A percentile compares a stretch with the other conserved stretches of the same genome.
Conservation (phyloP, 2,797 vertebrate species). For the Alcedo quadribrachys region DNA sequence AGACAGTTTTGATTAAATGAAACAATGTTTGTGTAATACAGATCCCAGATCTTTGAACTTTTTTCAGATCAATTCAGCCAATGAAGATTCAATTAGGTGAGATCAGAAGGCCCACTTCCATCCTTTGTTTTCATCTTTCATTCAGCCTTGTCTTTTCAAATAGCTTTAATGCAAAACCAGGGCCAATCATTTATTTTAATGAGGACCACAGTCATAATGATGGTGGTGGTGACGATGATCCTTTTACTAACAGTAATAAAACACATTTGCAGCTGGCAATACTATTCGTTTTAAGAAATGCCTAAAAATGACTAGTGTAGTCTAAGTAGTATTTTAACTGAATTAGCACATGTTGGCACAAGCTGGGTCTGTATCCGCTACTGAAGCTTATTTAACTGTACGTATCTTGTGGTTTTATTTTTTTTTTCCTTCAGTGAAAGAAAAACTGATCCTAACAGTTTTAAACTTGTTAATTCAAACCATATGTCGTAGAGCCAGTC, state of each 20-base stretch:
- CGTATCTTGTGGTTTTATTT: constrained; percentile 67
- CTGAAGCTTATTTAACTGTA: constrained; percentile 74
- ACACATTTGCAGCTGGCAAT: constrained; percentile 49
- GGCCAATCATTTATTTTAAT: constrained; percentile 73
- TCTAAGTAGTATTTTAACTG: constrained; percentile 50
- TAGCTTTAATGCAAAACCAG: constrained; percentile 65
- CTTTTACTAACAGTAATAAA: constrained; percentile 63
- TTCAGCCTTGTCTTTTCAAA: constrained; percentile 74
- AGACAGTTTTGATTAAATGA: constrained; percentile 82
- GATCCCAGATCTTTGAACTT: constrained; percentile 87
- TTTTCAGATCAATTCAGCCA: constrained; percentile 78
- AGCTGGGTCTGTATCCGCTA: constrained; percentile 66
- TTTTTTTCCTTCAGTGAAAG: constrained; percentile 77
- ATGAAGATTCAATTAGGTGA: constrained; percentile 89
- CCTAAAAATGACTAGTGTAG: not conserved
- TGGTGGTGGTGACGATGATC: constrained; percentile 13
- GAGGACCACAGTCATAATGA: constrained; percentile 60
- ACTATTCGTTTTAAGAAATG: not conserved
- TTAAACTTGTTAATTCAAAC: constrained; percentile 87
- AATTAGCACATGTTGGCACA: constrained; percentile 59
- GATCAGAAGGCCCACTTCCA: constrained; percentile 79
- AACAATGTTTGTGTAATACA: constrained; percentile 81
- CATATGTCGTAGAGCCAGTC: constrained; percentile 82
- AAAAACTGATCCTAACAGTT: constrained; percentile 88
- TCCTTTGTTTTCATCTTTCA: constrained; percentile 70